Base-by-base conservation (phyloP, 1,140 invertebrate species). In the Saccostrea cuccullata region DNA sequence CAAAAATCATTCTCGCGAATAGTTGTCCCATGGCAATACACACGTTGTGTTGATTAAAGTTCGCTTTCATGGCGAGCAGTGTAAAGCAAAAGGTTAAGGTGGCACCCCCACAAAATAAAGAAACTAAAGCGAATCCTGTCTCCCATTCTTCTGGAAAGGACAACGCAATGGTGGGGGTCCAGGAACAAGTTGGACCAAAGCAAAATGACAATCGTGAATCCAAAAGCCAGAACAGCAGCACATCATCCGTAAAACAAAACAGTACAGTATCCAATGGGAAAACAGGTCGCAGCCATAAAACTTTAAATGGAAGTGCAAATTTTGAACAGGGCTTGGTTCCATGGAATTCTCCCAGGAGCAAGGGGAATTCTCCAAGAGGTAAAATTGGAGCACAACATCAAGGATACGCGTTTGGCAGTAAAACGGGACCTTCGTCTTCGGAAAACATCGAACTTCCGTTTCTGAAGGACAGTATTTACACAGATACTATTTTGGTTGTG, bases 21-120 rank as follows among this genome's bases (percentile, higher is more conserved):
- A 77, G 70, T 77, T 26, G 9, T 77, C 26, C 70, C 70, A 77
- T 77, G 70, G 70, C 70, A 77, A 77, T 77, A 77, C 70, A 77
- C 26, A 77, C 15, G 36, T 26, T 15, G 26, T 15, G 26, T 77
- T 12, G 8, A 77, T 3, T 77, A 12, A 26, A 77, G 70, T 36
- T 30, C 70, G 26, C 15, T 15, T 77, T 36, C 23, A 77, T 77
- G 70, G 23, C 70, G 70, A 30, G 26, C 70, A 36, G 70, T 77
- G 30, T 36, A 36, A 36, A 30, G 23, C 70, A 30, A 77, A 30
- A 23, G 30, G 70, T 30, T 77, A 15, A 13, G 8, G 30, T 11
- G 26, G 11, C 8, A 77, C 70, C 23, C 30, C 30, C 26, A 8
- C 8, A 23, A 12, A 9, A 30, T 6, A 36, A 77, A 77, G 70